Base-by-base conservation (phyloP, 1,140 invertebrate species). In the Rhyacophila brunnea region DNA sequence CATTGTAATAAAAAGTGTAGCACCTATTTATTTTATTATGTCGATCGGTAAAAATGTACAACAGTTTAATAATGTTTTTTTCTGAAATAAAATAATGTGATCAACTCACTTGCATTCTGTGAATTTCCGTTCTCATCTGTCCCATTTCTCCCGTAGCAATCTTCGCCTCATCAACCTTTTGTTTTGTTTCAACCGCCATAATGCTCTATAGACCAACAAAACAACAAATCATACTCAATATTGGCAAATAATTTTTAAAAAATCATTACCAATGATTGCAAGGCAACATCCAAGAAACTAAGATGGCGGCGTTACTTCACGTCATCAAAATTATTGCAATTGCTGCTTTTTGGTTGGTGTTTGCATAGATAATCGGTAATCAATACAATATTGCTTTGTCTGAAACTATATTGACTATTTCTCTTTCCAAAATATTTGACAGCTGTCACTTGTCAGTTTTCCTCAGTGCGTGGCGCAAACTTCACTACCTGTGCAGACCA, bases 51-150 rank as follows among this genome's bases (percentile, higher is more conserved):
- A n/a, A n/a, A n/a, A n/a, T n/a, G n/a, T n/a, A n/a, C n/a, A n/a
- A n/a, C n/a, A n/a, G n/a, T n/a, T n/a, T n/a, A n/a, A n/a, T n/a
- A n/a, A n/a, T n/a, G n/a, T n/a, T n/a, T n/a, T n/a, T n/a, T n/a
- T n/a, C n/a, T n/a, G n/a, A n/a, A 23, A 14, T 48, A 7, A 19
- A 48, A 7, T 6, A 48, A 14, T 7, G 14, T 9, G 40, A 48
- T 9, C 14, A 18, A 35, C 28, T 70, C 55, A 88, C 86, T 73
- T 89, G 82, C 91, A 93, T 93, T 65, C 87, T 82, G 68, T 91
- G 90, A 68, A 93, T 92, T 77, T 92, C 90, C 47, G 76, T 79
- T 71, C 83, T 88, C 88, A 93, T 90, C 11, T 75, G 74, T 6
- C 83, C 83, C 44, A 90, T 81, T 70, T 90, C 89, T 1, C 87